Evolutionary conservation across 2,888 invertebrate genomes (phyloP), one percentile per base, ranked within the genome.

Genomic region (Gymnoscelis rufifasciata): DNA sequence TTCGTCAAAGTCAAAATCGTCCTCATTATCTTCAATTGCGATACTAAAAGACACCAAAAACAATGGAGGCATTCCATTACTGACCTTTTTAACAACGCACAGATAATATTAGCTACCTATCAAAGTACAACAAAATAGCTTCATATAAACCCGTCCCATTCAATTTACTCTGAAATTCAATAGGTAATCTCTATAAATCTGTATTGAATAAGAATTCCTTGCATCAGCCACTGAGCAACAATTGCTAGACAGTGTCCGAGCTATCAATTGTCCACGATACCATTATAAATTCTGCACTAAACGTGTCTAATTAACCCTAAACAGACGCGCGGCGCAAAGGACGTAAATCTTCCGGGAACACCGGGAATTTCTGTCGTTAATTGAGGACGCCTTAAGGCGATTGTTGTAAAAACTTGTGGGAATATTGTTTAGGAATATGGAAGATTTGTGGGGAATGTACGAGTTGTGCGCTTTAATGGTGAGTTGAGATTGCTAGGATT

Each of bases 251-350:
- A 35, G 19, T 38, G 43, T 43, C 39, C 27, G 24, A 13, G 27
- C 24, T 43, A 49, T 49, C 49, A 44, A 41, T 44, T 37, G 44
- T 41, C 35, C 26, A 14, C 28, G 8, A 24, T 30, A 39, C 42
- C 35, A 45, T 41, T 43, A 78, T 81, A 81, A 79, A 81, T 81
- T 74, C 52, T 44, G 68, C 62, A 69, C 75, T 75, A 73, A 71
- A 56, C 68, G 71, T 68, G 72, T 63, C 83, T 84, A 83, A 84
- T 84, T 84, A 84, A 82, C 82, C 80, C 82, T 80, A 71, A 77
- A 78, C 72, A 69, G 72, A 70, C 74, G 68, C 59, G 62, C 63
- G 52, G 62, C 73, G 68, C 59, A 62, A 63, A 51, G 64, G 54
- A 62, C 71, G 74, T 84, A 83, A 83, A 84, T 83, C 80, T 78